Evolutionary conservation across 2,113 vertebrate species (phyloP).

Genomic region (Canis aureus): DNA sequence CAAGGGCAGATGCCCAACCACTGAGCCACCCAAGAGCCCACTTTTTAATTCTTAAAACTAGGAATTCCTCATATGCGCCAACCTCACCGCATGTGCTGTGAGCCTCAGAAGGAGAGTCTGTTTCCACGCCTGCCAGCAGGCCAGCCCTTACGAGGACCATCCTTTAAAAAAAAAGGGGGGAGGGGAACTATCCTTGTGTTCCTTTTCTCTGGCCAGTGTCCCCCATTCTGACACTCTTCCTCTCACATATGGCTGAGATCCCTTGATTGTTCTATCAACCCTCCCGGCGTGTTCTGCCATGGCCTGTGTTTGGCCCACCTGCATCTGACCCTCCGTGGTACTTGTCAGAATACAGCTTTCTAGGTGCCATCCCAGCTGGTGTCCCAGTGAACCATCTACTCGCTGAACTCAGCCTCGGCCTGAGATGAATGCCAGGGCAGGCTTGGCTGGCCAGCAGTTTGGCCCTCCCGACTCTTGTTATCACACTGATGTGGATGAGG

Average conservation of each 20-base stretch:
- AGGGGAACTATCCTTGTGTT: background rate
- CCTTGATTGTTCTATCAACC: background rate
- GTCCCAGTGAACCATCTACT: background rate
- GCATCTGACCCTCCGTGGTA: background rate
- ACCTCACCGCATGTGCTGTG: accelerated
- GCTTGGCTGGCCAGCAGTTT: background rate
- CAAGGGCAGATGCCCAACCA: no score
- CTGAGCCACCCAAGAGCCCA: no score
- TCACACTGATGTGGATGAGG: background rate
- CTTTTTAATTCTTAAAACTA: background rate
- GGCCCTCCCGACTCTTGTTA: background rate
- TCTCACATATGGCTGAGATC: background rate
- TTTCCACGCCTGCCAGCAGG: background rate
- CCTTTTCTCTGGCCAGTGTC: background rate
- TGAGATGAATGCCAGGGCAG: background rate
- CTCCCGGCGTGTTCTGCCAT: accelerated
- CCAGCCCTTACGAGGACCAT: background rate
- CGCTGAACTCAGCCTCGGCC: background rate
- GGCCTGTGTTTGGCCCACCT: background rate
- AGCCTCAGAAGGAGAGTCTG: background rate
- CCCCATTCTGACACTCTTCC: background rate
- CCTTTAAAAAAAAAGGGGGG: accelerated
- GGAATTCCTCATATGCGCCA: background rate
- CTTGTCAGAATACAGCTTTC: background rate
- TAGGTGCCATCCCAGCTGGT: accelerated